Conservation (phyloP, 2,797 vertebrate genomes). For the Fratercula arctica region DNA sequence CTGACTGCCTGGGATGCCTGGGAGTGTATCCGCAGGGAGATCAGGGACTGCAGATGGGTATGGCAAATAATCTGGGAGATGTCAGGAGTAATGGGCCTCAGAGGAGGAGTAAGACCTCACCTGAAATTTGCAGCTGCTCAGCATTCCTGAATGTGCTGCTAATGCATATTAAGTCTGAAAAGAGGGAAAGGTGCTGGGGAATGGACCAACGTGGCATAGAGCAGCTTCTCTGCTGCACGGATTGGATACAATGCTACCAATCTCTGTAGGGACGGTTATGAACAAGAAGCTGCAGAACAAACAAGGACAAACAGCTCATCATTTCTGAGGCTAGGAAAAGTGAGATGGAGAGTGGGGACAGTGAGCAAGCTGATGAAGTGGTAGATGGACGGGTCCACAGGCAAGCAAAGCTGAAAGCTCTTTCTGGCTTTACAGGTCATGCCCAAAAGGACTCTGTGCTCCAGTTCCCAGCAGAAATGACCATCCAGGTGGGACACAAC, state of each 20-base stretch:
- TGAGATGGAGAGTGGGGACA: background rate
- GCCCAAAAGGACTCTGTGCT: background rate
- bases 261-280: background rate
- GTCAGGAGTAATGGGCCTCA: background rate
- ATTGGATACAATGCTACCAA: background rate
- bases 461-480: background rate
- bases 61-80: background rate
- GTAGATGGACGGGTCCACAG: background rate
- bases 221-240: background rate
- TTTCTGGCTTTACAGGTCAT: background rate
- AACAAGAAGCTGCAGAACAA: background rate
- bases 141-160: background rate
- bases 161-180: background rate
- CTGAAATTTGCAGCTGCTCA: background rate
- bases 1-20: background rate
- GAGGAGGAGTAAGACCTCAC: background rate
- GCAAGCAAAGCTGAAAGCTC: background rate
- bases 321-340: background rate
- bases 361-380: background rate
- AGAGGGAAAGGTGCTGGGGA: background rate
- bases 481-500: background rate
- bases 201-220: rapidly evolving
- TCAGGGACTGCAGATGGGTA: background rate
- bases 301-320: background rate
- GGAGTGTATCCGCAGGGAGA: background rate